phyloP scores from a whole-genome alignment of 2,113 vertebrate species.

The Piliocolobus tephrosceles region DNA sequence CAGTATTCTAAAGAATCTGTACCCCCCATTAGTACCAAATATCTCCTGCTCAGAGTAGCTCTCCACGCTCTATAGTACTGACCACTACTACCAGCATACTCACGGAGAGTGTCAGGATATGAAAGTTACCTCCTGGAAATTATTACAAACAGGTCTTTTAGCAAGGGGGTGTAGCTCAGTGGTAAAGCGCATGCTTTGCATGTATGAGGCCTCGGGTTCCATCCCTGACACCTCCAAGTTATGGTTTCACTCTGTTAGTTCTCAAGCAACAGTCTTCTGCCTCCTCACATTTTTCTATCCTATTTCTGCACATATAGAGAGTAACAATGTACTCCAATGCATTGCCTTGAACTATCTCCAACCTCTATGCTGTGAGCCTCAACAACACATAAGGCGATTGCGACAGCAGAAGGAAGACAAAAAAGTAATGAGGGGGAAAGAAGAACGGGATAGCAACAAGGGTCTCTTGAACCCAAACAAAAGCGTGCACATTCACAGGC shows the following conservation, averaged over 20 bases:
- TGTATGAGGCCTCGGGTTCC: constrained; percentile 58
- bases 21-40: not conserved
- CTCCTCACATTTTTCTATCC: not conserved
- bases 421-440: not conserved
- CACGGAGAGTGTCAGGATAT: rapidly evolving
- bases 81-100: rapidly evolving
- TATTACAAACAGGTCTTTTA: rapidly evolving
- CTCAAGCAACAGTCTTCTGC: not conserved
- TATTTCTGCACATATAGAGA: not conserved
- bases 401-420: not conserved
- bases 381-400: too few relatives aligned
- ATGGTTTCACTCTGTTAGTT: rapidly evolving
- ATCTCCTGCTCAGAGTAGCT: not conserved
- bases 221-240: not conserved
- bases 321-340: not conserved
- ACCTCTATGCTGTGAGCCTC: not conserved
- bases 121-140: not conserved
- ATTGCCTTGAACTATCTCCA: not conserved
- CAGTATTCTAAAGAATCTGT: not conserved
- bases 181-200: constrained; percentile 67
- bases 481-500: too few relatives aligned
- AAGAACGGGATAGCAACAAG: rapidly evolving
- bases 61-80: not conserved
- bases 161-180: constrained; percentile 38
- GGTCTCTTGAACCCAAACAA: too few relatives aligned